Percentiles rank a stretch among this genome's conserved stretches.
Evolutionary conservation across 2,113 vertebrate genomes (phyloP).

Genomic region (Heloderma charlesbogerti): DNA sequence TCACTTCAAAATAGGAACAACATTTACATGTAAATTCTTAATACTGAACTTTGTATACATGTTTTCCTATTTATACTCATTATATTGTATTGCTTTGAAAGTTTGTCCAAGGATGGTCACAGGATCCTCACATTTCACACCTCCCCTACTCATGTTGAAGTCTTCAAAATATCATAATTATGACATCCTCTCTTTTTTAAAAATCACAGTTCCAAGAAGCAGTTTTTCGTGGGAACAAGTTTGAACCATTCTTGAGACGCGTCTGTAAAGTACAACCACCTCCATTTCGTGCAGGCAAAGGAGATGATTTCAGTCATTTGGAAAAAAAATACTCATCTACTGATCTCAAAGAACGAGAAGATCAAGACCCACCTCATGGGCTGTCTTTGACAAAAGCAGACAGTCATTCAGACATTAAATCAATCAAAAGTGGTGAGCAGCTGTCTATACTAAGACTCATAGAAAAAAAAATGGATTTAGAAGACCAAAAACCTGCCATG

Average conservation of each 20-base stretch:
- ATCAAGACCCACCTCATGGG: slow-evolving; percentile 68
- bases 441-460: slow-evolving; percentile 27
- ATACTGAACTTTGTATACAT: neutral
- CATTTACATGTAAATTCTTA: neutral
- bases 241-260: slow-evolving; percentile 63
- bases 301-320: slow-evolving; percentile 30
- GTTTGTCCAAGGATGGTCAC: slow-evolving; percentile 20
- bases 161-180: neutral
- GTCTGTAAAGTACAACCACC: slow-evolving; percentile 41
- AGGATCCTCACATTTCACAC: slow-evolving; percentile 30
- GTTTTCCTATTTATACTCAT: neutral
- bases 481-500: slow-evolving; percentile 1
- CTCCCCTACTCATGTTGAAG: slow-evolving; percentile 14
- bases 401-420: neutral
- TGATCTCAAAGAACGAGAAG: slow-evolving; percentile 65
- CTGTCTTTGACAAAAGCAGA: neutral
- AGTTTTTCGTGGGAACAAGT: slow-evolving; percentile 20
- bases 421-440: neutral
- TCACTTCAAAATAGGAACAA: neutral
- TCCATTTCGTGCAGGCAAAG: slow-evolving; percentile 13
- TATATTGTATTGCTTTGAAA: neutral
- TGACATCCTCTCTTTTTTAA: neutral
- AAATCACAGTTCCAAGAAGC: slow-evolving; percentile 56
- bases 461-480: slow-evolving; percentile 26
- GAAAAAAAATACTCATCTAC: neutral